phyloP scores from a whole-genome alignment of 2,888 invertebrate genomes.

The Boloria selene region DNA sequence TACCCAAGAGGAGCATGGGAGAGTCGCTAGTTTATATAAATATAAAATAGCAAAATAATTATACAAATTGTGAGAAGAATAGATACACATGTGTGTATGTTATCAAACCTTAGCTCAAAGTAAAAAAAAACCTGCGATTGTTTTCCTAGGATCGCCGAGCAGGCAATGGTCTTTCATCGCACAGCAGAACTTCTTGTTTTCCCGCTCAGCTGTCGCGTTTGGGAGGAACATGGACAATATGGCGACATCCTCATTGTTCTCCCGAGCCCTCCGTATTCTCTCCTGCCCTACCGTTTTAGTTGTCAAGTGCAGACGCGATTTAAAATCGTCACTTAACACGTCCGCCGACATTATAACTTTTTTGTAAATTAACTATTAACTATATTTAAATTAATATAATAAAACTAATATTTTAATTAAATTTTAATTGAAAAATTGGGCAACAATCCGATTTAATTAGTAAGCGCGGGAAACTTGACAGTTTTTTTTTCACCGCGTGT shows the following conservation, averaged over 20 bases:
- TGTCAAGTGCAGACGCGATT: slow-evolving; percentile 86
- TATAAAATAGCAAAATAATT: no score
- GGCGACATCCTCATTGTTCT: slow-evolving; percentile 93
- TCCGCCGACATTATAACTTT: slow-evolving; percentile 85
- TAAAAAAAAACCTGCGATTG: slow-evolving; percentile 86
- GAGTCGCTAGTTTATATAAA: no score
- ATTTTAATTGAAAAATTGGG: background rate
- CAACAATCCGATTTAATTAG: slow-evolving; percentile 14
- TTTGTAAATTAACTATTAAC: slow-evolving; percentile 19
- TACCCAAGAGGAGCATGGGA: no score
- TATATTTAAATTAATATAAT: slow-evolving; percentile 2
- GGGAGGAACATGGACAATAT: slow-evolving; percentile 93
- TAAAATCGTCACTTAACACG: slow-evolving; percentile 90
- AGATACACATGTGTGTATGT: no score
- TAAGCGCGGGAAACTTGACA: slow-evolving; percentile 44
- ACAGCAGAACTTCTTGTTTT: slow-evolving; percentile 90
- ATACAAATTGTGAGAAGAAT: no score
- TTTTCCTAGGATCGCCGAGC: slow-evolving; percentile 89
- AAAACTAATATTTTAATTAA: background rate
- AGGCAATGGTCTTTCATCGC: slow-evolving; percentile 88
- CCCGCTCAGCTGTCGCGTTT: slow-evolving; percentile 83
- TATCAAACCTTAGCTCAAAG: background rate
- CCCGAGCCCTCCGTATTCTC: slow-evolving; percentile 89
- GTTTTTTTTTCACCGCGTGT: slow-evolving; percentile 48
- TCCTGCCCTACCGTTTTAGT: slow-evolving; percentile 93